Conservation (phyloP, 1,140 invertebrate species). For the Anastrepha ludens region DNA sequence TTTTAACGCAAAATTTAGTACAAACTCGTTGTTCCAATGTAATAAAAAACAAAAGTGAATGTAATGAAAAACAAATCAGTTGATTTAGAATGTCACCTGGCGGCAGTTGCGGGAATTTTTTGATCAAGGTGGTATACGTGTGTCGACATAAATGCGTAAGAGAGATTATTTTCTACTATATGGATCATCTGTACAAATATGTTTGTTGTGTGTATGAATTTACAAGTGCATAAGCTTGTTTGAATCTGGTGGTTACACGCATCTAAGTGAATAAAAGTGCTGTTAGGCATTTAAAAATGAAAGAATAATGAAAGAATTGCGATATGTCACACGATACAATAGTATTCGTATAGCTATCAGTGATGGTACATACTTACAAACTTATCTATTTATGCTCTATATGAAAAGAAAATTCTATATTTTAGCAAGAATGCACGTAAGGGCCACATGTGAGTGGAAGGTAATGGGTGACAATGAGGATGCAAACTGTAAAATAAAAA, state of each 20-base stretch:
- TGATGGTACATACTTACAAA: background rate
- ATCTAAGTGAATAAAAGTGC: conserved; percentile 48
- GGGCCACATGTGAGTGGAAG: conserved; percentile 4
- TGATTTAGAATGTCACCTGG: too few relatives aligned
- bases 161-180: too few relatives aligned
- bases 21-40: too few relatives aligned
- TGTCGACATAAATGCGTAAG: too few relatives aligned
- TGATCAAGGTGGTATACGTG: too few relatives aligned
- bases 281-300: conserved; percentile 38
- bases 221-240: background rate
- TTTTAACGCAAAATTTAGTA: too few relatives aligned
- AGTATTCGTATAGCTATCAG: background rate
- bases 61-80: too few relatives aligned
- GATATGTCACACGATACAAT: background rate
- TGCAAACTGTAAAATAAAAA: conserved; percentile 1
- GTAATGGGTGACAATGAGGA: background rate
- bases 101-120: too few relatives aligned
- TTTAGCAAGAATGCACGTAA: conserved; percentile 42
- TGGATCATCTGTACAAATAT: background rate
- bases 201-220: background rate
- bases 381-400: background rate
- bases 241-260: conserved; percentile 13
- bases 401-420: background rate
- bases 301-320: conserved; percentile 1
- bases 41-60: too few relatives aligned